Conservation (phyloP, 2,113 vertebrate species). For the Elaphurus davidianus region DNA sequence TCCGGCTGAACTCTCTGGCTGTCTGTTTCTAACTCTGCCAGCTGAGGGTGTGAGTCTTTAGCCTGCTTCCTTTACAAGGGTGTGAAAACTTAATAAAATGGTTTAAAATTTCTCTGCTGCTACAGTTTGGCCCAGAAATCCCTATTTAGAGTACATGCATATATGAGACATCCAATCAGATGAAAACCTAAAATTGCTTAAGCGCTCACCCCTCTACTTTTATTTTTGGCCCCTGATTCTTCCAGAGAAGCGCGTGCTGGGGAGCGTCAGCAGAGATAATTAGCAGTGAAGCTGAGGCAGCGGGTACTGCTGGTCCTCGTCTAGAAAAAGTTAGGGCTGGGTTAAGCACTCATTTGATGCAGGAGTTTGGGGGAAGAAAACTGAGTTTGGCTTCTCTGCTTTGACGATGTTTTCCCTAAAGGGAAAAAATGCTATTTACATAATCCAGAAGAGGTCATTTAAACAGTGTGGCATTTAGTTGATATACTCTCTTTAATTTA, state of each 20-base stretch:
- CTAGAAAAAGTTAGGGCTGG: not conserved
- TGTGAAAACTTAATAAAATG: not conserved
- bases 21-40: not conserved
- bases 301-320: rapidly evolving
- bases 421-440: not conserved
- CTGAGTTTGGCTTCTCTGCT: not conserved
- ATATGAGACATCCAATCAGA: not conserved
- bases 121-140: not conserved
- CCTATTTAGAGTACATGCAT: not conserved
- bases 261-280: too few species aligned
- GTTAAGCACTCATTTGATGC: not conserved
- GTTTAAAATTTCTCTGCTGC: not conserved
- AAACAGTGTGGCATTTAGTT: not conserved
- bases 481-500: not conserved
- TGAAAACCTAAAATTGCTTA: not conserved
- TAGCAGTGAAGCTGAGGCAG: too few species aligned
- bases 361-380: not conserved
- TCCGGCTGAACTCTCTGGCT: not conserved
- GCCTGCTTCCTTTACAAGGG: not conserved
- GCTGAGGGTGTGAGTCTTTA: too few species aligned
- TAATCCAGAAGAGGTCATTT: not conserved
- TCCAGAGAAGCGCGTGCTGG: not conserved
- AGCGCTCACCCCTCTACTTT: not conserved
- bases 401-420: not conserved
- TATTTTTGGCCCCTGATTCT: not conserved